Evolutionary conservation across 2,113 vertebrate genomes (phyloP).

Genomic region (Diadophis punctatus): DNA sequence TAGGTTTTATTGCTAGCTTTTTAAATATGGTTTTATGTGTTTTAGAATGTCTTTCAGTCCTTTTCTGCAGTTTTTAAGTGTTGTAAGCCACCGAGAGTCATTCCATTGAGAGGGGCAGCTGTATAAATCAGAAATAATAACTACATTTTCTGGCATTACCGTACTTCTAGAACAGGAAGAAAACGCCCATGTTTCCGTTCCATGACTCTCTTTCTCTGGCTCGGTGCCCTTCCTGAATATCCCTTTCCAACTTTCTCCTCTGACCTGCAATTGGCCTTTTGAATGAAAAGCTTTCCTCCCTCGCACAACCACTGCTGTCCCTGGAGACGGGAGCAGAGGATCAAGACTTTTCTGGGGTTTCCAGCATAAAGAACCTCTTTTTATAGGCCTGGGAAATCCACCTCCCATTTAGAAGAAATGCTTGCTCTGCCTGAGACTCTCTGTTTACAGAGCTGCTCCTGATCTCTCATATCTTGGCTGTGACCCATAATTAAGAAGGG

Average conservation of each 20-base stretch:
- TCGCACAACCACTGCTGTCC: not conserved
- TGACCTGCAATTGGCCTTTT: not conserved
- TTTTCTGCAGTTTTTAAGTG: not conserved
- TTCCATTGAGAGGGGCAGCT: not conserved
- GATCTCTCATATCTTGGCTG: not conserved
- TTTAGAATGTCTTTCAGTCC: not conserved
- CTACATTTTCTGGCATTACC: not conserved
- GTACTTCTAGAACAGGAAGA: not conserved
- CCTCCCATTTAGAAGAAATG: not conserved
- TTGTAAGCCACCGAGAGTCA: not conserved
- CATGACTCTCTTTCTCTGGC: too few relatives aligned
- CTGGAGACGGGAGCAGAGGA: too few relatives aligned
- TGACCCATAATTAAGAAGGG: not conserved
- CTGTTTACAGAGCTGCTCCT: not conserved
- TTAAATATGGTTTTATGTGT: not conserved
- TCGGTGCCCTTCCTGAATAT: not conserved
- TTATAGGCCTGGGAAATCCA: not conserved
- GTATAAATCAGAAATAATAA: not conserved
- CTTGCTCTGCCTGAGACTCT: not conserved
- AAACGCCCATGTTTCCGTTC: not conserved
- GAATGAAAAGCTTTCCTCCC: not conserved
- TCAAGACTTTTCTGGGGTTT: not conserved
- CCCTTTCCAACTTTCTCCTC: not conserved
- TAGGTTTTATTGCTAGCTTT: not conserved
- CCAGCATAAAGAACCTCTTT: not conserved